Conservation (phyloP, 2,888 invertebrate species). For the Helicoverpa assulta region DNA sequence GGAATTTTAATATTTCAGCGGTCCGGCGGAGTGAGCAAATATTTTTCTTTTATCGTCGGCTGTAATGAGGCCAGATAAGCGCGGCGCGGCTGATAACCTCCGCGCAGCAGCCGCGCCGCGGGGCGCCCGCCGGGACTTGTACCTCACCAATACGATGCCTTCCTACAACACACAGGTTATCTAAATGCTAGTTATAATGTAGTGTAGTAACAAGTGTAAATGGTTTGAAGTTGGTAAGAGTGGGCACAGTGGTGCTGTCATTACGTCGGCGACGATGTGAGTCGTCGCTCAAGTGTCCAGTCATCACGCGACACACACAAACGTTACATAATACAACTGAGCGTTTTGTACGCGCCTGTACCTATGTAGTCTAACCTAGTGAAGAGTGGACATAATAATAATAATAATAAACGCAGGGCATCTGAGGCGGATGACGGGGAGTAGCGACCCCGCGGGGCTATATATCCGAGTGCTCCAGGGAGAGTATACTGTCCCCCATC, state of each 20-base stretch:
- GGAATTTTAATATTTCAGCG: conserved; percentile 52
- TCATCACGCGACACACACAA: conserved; percentile 22
- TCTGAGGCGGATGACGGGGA: too few species aligned
- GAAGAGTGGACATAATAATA: not conserved
- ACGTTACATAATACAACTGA: conserved; percentile 10
- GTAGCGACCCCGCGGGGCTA: too few species aligned
- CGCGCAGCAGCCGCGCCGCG: conserved; percentile 22
- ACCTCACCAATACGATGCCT: not conserved
- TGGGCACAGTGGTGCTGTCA: conserved; percentile 13
- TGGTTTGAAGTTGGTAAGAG: not conserved
- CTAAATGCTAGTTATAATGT: too few species aligned
- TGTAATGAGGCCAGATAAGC: conserved; percentile 54
- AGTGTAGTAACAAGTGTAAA: too few species aligned
- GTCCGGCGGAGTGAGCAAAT: conserved; percentile 43
- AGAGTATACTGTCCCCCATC: too few species aligned
- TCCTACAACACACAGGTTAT: not conserved
- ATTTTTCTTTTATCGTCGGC: conserved; percentile 53
- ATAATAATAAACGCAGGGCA: too few species aligned
- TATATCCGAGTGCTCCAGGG: too few species aligned
- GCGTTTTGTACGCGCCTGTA: conserved; percentile 18
- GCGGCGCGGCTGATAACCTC: conserved; percentile 46
- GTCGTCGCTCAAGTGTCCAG: conserved; percentile 20
- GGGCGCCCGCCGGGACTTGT: conserved; percentile 10
- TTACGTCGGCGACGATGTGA: conserved; percentile 17
- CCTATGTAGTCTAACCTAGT: conserved; percentile 3